Conservation (phyloP, 2,113 vertebrate species). For the Xenopus laevis region DNA sequence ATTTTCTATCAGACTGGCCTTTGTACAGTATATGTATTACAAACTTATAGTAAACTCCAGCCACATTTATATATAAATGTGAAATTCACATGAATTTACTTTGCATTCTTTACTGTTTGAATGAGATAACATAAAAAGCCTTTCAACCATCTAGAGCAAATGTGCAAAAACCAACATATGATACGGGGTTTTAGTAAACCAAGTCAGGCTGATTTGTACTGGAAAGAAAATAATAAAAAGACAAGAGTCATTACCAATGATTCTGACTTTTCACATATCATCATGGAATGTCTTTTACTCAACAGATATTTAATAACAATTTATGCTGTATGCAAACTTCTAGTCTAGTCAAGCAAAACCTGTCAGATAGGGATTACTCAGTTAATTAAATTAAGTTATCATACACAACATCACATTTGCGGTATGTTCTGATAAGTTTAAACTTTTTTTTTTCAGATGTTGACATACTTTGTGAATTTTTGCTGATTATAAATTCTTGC, state of each 20-base stretch:
- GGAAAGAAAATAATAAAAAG: slow-evolving; percentile 1
- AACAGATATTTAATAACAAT: slow-evolving; percentile 20
- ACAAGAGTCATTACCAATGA: not conserved
- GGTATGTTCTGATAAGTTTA: slow-evolving; percentile 12
- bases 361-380: slow-evolving; percentile 18
- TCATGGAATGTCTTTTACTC: slow-evolving; percentile 11
- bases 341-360: slow-evolving; percentile 21
- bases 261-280: slow-evolving; percentile 1
- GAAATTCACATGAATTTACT: not conserved
- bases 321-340: slow-evolving; percentile 5
- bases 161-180: slow-evolving; percentile 12
- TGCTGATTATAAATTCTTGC: not conserved
- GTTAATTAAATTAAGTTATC: slow-evolving; percentile 26
- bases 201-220: slow-evolving; percentile 22
- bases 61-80: not conserved
- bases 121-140: not conserved
- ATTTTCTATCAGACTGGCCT: too few species aligned
- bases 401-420: slow-evolving; percentile 25
- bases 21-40: too few species aligned
- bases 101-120: not conserved
- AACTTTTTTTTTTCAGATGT: slow-evolving; percentile 5
- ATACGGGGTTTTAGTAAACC: slow-evolving; percentile 5
- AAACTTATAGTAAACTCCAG: too few species aligned
- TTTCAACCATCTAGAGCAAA: slow-evolving; percentile 13
- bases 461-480: not conserved